phyloP scores from a whole-genome alignment of 1,140 invertebrate species.

The Spodoptera frugiperda region DNA sequence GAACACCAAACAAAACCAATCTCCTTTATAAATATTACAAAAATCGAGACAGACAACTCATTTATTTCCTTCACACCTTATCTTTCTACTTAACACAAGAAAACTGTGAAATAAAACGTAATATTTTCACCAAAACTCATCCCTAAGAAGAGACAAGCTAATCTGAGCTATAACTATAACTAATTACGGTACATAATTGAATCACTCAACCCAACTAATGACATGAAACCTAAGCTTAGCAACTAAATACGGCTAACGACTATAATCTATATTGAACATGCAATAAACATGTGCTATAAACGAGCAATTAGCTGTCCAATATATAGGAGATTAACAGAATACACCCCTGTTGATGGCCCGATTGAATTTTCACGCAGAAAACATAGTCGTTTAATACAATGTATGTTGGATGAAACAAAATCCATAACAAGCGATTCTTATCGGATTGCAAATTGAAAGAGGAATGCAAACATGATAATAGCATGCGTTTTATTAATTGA shows the following conservation, averaged over 20 bases:
- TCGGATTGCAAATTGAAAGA: conserved; percentile 49
- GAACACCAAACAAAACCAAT: no score
- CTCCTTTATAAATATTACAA: no score
- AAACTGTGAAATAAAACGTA: no score
- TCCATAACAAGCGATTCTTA: conserved; percentile 35
- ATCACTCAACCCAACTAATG: conserved; percentile 1
- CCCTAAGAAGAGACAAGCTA: no score
- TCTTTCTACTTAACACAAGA: no score
- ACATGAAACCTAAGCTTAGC: background rate
- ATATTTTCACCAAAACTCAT: no score
- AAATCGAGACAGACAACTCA: no score
- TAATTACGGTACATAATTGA: background rate
- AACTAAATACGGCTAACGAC: background rate
- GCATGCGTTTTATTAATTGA: no score
- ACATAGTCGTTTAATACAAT: conserved; percentile 23
- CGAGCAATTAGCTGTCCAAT: conserved; percentile 11
- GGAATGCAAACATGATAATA: conserved; percentile 35
- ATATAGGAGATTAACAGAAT: conserved; percentile 32
- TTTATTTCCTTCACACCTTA: no score
- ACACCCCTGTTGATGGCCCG: conserved; percentile 4
- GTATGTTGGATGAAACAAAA: conserved; percentile 9
- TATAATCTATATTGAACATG: conserved; percentile 17
- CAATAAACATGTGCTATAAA: conserved; percentile 18
- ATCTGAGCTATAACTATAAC: no score
- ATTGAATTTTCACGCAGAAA: conserved; percentile 23